Conservation (phyloP, 2,888 invertebrate genomes). For the Apotomis turbidana region DNA sequence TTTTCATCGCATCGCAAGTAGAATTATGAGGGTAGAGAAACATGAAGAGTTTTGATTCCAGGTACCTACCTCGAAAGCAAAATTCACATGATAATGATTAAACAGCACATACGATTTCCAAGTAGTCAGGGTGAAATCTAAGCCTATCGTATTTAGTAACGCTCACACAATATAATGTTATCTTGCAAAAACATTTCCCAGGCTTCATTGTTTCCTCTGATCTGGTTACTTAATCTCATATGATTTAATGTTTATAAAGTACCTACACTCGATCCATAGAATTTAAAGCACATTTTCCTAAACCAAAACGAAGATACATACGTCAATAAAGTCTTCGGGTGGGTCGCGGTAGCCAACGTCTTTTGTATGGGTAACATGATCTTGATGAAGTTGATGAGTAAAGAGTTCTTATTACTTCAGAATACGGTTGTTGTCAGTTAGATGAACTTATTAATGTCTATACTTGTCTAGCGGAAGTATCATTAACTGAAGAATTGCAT, state of each 20-base stretch:
- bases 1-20: too few species aligned
- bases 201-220: slow-evolving; percentile 6
- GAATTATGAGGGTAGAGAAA: too few species aligned
- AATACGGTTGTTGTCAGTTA: slow-evolving; percentile 3
- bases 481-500: neutral
- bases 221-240: neutral
- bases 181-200: slow-evolving; percentile 21
- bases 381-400: neutral
- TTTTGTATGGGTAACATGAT: neutral
- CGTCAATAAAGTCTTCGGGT: neutral
- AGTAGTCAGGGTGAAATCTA: slow-evolving; percentile 15
- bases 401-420: slow-evolving; percentile 18
- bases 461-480: neutral
- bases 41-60: slow-evolving; percentile 1
- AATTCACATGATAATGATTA: neutral
- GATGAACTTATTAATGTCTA: slow-evolving; percentile 2
- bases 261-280: too few species aligned
- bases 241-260: neutral
- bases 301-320: neutral
- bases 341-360: neutral
- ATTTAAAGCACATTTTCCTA: neutral
- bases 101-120: slow-evolving; percentile 21
- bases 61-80: neutral
- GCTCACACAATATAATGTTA: slow-evolving; percentile 17
- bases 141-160: slow-evolving; percentile 8